phyloP scores from a whole-genome alignment of 1,140 invertebrate species.

The Pseudomyrmex concolor region DNA sequence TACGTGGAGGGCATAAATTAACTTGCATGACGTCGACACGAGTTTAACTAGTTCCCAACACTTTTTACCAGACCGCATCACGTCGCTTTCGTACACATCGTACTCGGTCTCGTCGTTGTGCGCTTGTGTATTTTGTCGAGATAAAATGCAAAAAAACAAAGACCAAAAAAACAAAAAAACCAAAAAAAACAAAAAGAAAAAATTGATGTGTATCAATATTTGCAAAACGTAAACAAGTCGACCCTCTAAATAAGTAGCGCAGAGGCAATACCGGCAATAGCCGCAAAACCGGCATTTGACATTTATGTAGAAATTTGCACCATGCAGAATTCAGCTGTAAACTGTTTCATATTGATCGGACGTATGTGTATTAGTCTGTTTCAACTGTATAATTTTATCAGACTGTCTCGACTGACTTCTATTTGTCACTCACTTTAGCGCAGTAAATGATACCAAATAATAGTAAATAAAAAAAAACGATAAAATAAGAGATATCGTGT shows the following conservation, averaged over 20 bases:
- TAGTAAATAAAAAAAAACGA: neutral
- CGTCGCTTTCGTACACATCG: conserved; percentile 47
- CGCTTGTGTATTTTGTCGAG: neutral
- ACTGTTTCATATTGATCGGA: neutral
- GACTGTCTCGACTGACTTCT: neutral
- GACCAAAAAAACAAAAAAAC: neutral
- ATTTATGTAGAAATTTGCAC: conserved; percentile 16
- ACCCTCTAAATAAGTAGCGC: neutral
- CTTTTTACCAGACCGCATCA: conserved; percentile 66
- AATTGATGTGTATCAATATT: conserved; percentile 4
- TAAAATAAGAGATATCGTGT: neutral
- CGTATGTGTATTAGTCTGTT: neutral
- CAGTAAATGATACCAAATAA: neutral
- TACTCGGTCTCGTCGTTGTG: conserved; percentile 15
- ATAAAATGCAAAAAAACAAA: neutral
- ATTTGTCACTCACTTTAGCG: neutral
- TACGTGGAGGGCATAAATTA: conserved; percentile 74
- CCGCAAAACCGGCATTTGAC: neutral
- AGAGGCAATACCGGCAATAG: neutral
- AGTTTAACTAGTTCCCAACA: conserved; percentile 73
- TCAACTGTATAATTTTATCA: neutral
- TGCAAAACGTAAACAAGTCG: conserved; percentile 27
- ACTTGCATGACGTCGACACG: conserved; percentile 52
- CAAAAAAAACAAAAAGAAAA: neutral
- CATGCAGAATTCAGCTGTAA: neutral